phyloP scores from a whole-genome alignment of 2,113 vertebrate genomes.

The Oncorhynchus mykiss region DNA sequence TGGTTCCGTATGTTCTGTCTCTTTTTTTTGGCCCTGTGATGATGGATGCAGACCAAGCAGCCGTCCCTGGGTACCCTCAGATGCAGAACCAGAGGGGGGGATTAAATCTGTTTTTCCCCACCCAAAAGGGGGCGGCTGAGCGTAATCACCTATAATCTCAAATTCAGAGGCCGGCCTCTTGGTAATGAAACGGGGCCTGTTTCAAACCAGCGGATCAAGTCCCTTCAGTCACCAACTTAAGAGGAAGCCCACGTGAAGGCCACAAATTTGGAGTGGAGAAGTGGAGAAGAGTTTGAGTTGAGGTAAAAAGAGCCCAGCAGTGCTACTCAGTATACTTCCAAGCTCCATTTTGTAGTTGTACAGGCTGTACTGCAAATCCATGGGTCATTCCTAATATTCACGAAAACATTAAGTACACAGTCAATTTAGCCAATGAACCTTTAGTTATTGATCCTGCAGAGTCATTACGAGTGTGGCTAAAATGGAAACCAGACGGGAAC shows the following conservation, averaged over 20 bases:
- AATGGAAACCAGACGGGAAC: slow-evolving; percentile 63
- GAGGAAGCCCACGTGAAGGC: slow-evolving; percentile 39
- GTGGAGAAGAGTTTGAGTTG: slow-evolving; percentile 21
- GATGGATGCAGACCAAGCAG: slow-evolving; percentile 58
- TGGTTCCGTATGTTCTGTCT: slow-evolving; percentile 75
- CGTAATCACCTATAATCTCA: slow-evolving; percentile 77
- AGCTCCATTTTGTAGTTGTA: slow-evolving; percentile 29
- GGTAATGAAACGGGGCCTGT: slow-evolving; percentile 66
- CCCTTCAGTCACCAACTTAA: slow-evolving; percentile 55
- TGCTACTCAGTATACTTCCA: background rate
- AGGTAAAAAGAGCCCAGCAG: background rate
- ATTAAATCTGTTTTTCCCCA: slow-evolving; percentile 69
- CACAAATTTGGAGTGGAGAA: slow-evolving; percentile 34
- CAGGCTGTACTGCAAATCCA: slow-evolving; percentile 14
- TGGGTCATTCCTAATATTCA: background rate
- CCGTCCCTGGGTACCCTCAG: slow-evolving; percentile 66
- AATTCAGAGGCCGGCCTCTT: slow-evolving; percentile 68
- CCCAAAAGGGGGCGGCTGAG: slow-evolving; percentile 66
- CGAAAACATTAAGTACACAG: slow-evolving; percentile 30
- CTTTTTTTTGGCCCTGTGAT: slow-evolving; percentile 72
- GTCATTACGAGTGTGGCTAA: slow-evolving; percentile 45
- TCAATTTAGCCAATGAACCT: slow-evolving; percentile 47
- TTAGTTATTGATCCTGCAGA: slow-evolving; percentile 58
- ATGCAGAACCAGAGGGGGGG: slow-evolving; percentile 68
- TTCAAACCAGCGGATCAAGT: slow-evolving; percentile 49